Evolutionary conservation across 2,113 vertebrate genomes (phyloP).

Genomic region (Lophura nycthemera): DNA sequence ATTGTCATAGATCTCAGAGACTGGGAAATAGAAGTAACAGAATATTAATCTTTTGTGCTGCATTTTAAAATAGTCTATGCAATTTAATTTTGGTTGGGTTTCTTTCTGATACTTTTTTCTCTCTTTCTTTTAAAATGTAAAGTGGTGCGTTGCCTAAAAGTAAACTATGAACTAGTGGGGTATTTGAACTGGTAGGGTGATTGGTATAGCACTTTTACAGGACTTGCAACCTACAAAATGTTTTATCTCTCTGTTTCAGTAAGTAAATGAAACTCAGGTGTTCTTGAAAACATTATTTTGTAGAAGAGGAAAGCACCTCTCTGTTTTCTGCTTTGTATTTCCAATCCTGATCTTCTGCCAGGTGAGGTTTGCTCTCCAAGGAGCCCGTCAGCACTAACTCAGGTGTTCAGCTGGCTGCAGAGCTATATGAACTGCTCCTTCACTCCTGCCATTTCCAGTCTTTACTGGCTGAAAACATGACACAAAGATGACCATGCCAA

Average conservation of each 20-base stretch:
- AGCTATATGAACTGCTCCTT: background rate
- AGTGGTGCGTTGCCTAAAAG: background rate
- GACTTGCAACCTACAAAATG: background rate
- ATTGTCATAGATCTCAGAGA: background rate
- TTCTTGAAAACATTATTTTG: background rate
- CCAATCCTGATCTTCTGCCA: background rate
- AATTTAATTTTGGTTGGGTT: background rate
- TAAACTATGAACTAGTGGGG: background rate
- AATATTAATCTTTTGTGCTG: background rate
- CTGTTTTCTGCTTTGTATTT: background rate
- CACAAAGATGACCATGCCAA: background rate
- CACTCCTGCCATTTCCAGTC: background rate
- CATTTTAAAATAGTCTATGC: background rate
- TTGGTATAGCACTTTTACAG: background rate
- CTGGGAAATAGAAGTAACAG: background rate
- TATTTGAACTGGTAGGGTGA: background rate
- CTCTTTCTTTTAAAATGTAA: background rate
- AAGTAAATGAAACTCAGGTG: background rate
- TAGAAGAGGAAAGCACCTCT: background rate
- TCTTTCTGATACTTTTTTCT: background rate
- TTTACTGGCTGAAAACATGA: background rate
- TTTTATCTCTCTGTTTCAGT: background rate
- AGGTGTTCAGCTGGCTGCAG: background rate
- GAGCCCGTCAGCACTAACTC: background rate
- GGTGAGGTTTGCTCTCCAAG: background rate